Evolutionary conservation across 1,140 invertebrate species (phyloP), one percentile per base, ranked within the genome.

Genomic region (Calycopis cecrops): DNA sequence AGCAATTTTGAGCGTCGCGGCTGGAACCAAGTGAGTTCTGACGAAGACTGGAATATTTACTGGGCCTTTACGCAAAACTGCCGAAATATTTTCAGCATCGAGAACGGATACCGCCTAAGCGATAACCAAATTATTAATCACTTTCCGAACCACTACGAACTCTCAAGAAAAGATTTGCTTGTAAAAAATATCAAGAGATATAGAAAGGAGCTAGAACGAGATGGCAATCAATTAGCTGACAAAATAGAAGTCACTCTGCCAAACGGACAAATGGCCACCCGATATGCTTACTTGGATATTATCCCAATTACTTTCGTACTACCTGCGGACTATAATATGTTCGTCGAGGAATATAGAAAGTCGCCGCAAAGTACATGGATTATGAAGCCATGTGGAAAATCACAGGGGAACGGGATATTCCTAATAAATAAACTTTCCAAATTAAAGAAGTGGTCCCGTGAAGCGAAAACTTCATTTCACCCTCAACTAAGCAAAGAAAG

Each of bases 1-100:
- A 94, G 94, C 61, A 98, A 98, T 85, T 98, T 98, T 79, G 96
- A 98, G 72, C 96, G 97, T 76, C 88, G 96, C 62, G 96, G 96
- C 6, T 99, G 97, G 97, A 88, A 91, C 17, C 94, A 96, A 88
- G 97, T 98, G 9, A 92, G 91, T 9, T 92, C 95, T 0, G 96
- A 98, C 59, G 97, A 98, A 75, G 96, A 98, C 67, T 99, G 97
- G 97, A 97, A 99, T 79, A 96, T 98, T 79, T 99, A 98, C 83
- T 99, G 97, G 97, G 95, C 97, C 1, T 94, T 93, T 10, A 97
- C 96, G 1, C 93, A 94, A 74, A 98, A 94, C 3, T 96, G 96
- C 63, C 88, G 96, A 53, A 96, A 92, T 72, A 92, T 99, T 52
- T 99, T 98, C 73, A 97, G 96, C 76, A 93, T 97, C 1, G 97